A percentile compares a stretch with the other conserved stretches of the same genome.
Conservation (phyloP, 2,888 invertebrate species). For the Chymomyza caudatula region DNA sequence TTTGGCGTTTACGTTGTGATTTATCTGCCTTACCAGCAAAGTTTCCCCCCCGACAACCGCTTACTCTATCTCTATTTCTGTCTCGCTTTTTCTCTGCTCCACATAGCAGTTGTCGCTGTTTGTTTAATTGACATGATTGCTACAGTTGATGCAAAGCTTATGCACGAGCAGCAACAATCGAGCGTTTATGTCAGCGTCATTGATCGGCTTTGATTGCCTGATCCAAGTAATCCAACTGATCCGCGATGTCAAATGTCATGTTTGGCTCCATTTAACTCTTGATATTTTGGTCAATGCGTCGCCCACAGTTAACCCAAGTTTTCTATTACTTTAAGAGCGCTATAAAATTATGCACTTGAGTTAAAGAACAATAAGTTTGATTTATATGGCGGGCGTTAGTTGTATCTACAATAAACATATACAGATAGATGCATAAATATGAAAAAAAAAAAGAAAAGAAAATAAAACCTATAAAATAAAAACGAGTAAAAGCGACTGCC, state of each 20-base stretch:
- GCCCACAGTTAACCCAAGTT: constrained; percentile 26
- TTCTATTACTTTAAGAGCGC: neutral
- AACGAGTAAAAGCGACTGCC: constrained; percentile 3
- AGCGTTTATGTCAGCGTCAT: constrained; percentile 50
- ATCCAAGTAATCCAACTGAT: constrained; percentile 1
- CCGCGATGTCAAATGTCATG: constrained; percentile 63
- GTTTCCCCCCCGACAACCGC: neutral
- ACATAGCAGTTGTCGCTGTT: constrained; percentile 37
- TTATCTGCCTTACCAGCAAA: constrained; percentile 13
- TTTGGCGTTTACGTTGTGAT: constrained; percentile 27
- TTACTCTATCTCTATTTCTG: neutral
- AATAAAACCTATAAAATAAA: constrained; percentile 18
- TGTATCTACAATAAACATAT: neutral
- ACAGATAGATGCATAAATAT: constrained; percentile 8
- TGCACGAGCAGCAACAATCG: constrained; percentile 44
- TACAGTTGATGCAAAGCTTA: constrained; percentile 51
- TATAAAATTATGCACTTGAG: constrained; percentile 43
- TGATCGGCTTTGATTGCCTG: constrained; percentile 32
- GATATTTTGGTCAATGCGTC: constrained; percentile 21
- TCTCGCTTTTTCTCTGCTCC: neutral
- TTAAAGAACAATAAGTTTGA: constrained; percentile 57
- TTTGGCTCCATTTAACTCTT: constrained; percentile 7
- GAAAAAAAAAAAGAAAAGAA: constrained; percentile 16
- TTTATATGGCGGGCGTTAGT: constrained; percentile 30
- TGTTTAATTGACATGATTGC: constrained; percentile 73